Evolutionary conservation across 2,797 vertebrate genomes (phyloP).

Genomic region (Betta splendens): DNA sequence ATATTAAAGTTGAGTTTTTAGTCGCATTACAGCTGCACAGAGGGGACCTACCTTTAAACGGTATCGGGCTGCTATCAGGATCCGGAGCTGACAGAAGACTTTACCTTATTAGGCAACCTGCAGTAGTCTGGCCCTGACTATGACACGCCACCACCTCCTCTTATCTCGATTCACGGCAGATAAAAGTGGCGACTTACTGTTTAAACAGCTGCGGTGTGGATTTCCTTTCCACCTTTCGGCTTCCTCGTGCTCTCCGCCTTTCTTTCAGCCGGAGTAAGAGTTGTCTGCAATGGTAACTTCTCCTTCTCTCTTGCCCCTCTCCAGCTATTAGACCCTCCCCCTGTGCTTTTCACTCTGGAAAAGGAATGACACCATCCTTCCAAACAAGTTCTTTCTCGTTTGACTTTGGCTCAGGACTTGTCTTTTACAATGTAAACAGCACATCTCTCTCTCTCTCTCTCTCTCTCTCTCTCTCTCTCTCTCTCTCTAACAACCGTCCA

Average conservation of each 20-base stretch:
- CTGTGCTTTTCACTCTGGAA: conserved; percentile 71
- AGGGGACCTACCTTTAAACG: background rate
- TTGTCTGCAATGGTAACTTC: conserved; percentile 67
- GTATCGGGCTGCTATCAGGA: background rate
- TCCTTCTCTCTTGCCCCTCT: conserved; percentile 66
- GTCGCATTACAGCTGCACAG: conserved; percentile 1
- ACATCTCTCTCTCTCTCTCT: conserved; percentile 54
- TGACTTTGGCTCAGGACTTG: conserved; percentile 71
- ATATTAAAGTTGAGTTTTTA: background rate
- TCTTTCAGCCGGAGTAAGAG: conserved; percentile 54
- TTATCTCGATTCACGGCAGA: conserved; percentile 5
- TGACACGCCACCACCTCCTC: background rate
- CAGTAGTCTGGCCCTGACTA: background rate
- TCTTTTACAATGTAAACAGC: conserved; percentile 79
- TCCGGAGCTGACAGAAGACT: conserved; percentile 1
- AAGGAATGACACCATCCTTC: conserved; percentile 85
- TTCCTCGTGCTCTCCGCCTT: conserved; percentile 53
- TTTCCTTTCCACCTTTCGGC: conserved; percentile 33
- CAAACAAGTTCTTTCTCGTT: conserved; percentile 85
- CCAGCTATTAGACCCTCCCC: conserved; percentile 78
- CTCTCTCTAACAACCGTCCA: conserved; percentile 58
- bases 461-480: conserved; percentile 57
- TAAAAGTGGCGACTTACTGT: conserved; percentile 47
- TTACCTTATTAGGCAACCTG: conserved; percentile 64
- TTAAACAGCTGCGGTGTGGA: conserved; percentile 36